Evolutionary conservation across 2,888 invertebrate genomes (phyloP), one percentile per base, ranked within the genome.

Genomic region (Fragum whitleyi): DNA sequence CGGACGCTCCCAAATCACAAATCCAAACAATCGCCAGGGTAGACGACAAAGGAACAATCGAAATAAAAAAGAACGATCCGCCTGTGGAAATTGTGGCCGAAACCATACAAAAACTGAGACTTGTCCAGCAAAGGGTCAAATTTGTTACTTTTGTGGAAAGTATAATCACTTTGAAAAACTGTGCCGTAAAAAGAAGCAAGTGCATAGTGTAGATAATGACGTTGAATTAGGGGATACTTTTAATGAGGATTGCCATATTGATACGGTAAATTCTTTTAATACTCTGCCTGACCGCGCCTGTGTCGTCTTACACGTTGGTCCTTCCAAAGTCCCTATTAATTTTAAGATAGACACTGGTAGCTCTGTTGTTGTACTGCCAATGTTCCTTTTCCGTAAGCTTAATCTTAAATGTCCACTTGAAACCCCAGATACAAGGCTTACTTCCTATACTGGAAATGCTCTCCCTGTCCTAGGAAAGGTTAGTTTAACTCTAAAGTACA

Each of bases 321-420:
- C 61, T n/a, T 42, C 23, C 59, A 21, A 72, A 14, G 23, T 26
- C 62, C 61, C 62, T 2, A 19, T 61, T 26, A 62, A 39, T 39
- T 73, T 73, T 21, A 73, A 73, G 59, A 42, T 73, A 2, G 62
- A 73, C 32, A 62, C 73, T 21, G 73, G 62, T 5, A 62, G 62
- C n/a, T 36, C 47, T 3, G 61, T 9, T 0, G 32, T 61, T 29
- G 42, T 73, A 2, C 1, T 73, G 19, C 51, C 73, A 14, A n/a
- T 26, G 28, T 51, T 9, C 16, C 9, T 42, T 19, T 61, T 72
- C 42, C 5, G 39, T 42, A 36, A 36, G n/a, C 28, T 72, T 5
- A 39, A 39, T 3, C 21, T 72, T 16, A 53, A 32, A 5, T 32
- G 28, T 55, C 53, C 51, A 14, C 7, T 67, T 6, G 53, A 67